Evolutionary conservation across 2,888 invertebrate species (phyloP).

Genomic region (Oeneis ivallda): DNA sequence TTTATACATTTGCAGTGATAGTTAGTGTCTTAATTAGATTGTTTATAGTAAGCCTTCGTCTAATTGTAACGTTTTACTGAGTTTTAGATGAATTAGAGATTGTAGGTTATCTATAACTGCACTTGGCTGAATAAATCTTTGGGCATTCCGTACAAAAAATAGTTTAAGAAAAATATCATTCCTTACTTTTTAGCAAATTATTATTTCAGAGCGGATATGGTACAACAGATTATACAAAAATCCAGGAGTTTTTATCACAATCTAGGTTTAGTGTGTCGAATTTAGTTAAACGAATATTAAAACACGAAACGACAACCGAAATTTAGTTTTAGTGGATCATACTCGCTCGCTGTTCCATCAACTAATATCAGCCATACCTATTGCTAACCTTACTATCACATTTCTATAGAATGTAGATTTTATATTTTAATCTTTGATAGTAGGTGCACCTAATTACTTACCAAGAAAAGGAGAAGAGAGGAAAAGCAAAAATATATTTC

Average conservation of each 20-base stretch:
- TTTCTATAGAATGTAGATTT: background rate
- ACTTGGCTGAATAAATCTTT: conserved; percentile 33
- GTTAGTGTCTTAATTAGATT: conserved; percentile 65
- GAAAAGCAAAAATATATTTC: background rate
- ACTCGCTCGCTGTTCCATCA: conserved; percentile 40
- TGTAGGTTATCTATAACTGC: conserved; percentile 27
- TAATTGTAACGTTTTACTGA: conserved; percentile 57
- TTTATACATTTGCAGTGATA: conserved; percentile 70
- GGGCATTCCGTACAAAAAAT: conserved; percentile 38
- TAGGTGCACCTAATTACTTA: conserved; percentile 5
- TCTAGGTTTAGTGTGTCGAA: conserved; percentile 25
- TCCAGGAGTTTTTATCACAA: conserved; percentile 28
- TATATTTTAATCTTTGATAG: conserved; percentile 23
- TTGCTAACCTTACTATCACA: conserved; percentile 44
- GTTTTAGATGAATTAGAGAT: conserved; percentile 32
- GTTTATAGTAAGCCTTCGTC: conserved; percentile 60
- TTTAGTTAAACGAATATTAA: conserved; percentile 26
- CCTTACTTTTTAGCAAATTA: conserved; percentile 21
- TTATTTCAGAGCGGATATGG: conserved; percentile 23
- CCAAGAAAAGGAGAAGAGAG: background rate
- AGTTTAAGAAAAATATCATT: conserved; percentile 33
- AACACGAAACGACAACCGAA: conserved; percentile 26
- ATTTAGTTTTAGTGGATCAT: conserved; percentile 12
- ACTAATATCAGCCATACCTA: conserved; percentile 52
- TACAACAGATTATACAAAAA: conserved; percentile 30